Evolutionary conservation across 1,140 invertebrate genomes (phyloP).

Genomic region (Macrosteles quadrilineatus): DNA sequence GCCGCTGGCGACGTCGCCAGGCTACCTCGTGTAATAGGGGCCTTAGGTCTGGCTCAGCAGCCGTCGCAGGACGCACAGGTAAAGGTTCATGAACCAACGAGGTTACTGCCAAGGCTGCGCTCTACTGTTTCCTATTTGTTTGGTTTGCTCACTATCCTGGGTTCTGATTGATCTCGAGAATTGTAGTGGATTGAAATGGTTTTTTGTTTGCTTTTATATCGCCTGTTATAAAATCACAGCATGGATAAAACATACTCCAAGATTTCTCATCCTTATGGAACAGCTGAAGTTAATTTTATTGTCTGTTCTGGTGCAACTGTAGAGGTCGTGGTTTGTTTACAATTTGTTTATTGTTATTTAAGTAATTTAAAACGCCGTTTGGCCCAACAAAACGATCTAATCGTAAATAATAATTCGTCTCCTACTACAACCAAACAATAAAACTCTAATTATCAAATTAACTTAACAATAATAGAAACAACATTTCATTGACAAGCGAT

Average conservation of each 20-base stretch:
- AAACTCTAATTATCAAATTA: too few relatives aligned
- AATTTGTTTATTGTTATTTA: too few relatives aligned
- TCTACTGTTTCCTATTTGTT: not conserved
- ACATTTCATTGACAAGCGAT: too few relatives aligned
- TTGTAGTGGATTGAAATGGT: not conserved
- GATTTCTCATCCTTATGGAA: not conserved
- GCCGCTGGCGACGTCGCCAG: too few relatives aligned
- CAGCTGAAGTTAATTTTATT: not conserved
- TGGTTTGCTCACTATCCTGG: not conserved
- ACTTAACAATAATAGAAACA: too few relatives aligned
- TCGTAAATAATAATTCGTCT: too few relatives aligned
- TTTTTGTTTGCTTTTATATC: not conserved
- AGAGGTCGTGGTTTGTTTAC: too few relatives aligned
- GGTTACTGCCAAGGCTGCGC: conserved; percentile 16
- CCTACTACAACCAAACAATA: too few relatives aligned
- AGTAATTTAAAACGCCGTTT: too few relatives aligned
- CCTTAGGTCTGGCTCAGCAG: not conserved
- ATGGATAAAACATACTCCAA: not conserved
- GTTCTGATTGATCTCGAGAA: not conserved
- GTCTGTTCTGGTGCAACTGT: too few relatives aligned
- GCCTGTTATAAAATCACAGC: not conserved
- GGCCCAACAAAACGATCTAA: too few relatives aligned
- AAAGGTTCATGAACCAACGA: conserved; percentile 1
- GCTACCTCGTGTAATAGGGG: too few relatives aligned
- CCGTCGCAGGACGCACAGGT: not conserved